Percentiles rank a stretch among this genome's conserved stretches.
These are phyloP conservation scores for Cyclura pinguis DNA, from an alignment of 2,797 vertebrate genomes.

Conservation along the genomic window DNA sequence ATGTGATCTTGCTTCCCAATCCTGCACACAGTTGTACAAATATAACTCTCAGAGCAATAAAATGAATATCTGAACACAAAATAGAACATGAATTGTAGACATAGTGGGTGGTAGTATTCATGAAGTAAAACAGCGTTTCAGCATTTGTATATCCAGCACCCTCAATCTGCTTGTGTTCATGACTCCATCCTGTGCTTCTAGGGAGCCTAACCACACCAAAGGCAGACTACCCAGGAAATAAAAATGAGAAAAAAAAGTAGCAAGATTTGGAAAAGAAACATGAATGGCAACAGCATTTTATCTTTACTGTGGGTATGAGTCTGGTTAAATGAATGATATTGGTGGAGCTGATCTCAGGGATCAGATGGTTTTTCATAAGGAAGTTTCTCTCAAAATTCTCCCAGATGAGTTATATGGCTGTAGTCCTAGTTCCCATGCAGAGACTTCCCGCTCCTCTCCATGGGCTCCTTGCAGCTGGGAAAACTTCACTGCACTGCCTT, in stretches of 20 bases:
- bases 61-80: background rate
- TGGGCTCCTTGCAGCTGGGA: background rate
- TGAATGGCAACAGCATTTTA: background rate
- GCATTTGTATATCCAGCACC: background rate
- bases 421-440: background rate
- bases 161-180: background rate
- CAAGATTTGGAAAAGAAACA: background rate
- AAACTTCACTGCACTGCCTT: background rate
- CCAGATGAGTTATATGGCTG: background rate
- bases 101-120: background rate
- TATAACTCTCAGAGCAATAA: background rate
- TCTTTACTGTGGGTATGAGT: background rate
- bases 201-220: background rate
- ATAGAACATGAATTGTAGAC: background rate
- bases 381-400: background rate
- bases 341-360: background rate
- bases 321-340: background rate
- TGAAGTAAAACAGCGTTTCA: background rate
- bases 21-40: background rate
- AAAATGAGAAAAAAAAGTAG: background rate
- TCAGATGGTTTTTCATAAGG: background rate
- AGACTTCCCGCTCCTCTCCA: too few species aligned
- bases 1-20: background rate
- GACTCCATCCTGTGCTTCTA: background rate
- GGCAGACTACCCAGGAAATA: background rate